Conservation (phyloP, 1,140 invertebrate species). For the Heterodera carotae region DNA sequence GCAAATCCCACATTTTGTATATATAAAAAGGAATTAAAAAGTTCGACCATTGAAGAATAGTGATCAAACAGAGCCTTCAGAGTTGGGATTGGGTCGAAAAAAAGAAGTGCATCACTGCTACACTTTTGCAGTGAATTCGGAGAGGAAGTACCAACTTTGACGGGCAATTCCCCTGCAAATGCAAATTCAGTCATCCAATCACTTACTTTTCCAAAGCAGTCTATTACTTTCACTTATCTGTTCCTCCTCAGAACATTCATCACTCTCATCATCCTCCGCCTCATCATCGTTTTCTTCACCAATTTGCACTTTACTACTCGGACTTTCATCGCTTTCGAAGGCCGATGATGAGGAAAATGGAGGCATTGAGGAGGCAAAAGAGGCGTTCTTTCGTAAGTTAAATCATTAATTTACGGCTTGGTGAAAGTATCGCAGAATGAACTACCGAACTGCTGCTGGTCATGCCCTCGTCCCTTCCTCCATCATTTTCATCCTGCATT, state of each 20-base stretch:
- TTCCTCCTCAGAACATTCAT: neutral
- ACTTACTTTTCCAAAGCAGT: no score
- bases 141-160: neutral
- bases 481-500: neutral
- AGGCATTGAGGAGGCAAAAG: neutral
- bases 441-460: conserved; percentile 1
- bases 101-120: conserved; percentile 12
- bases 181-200: neutral
- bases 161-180: neutral
- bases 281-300: conserved; percentile 6
- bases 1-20: no score
- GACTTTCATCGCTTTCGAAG: neutral
- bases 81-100: conserved; percentile 29
- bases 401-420: no score
- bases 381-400: neutral
- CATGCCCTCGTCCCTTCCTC: neutral
- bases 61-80: conserved; percentile 38
- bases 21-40: neutral
- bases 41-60: conserved; percentile 36
- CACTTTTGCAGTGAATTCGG: conserved; percentile 11
- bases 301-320: neutral
- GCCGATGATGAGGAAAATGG: neutral
- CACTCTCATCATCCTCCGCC: neutral
- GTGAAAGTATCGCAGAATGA: no score
- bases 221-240: neutral